Conservation (phyloP, 2,888 invertebrate genomes). For the Drosophila percnosoma region DNA sequence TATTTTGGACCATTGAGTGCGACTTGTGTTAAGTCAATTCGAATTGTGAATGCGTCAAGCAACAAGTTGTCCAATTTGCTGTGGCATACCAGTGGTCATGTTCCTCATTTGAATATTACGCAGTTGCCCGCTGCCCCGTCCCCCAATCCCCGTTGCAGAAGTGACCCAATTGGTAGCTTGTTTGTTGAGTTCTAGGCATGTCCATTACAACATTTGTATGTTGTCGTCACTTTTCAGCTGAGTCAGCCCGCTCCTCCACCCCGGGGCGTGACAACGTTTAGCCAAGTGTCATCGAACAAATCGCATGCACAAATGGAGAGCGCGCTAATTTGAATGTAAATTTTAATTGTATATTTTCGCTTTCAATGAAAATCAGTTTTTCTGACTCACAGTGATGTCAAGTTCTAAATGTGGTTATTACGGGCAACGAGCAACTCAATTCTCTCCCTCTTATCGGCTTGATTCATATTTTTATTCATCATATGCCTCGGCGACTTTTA, state of each 20-base stretch:
- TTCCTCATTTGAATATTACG: conserved; percentile 76
- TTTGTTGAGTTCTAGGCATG: conserved; percentile 42
- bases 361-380: conserved; percentile 26
- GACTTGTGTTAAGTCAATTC: conserved; percentile 38
- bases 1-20: conserved; percentile 25
- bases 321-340: conserved; percentile 53
- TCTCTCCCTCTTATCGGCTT: neutral
- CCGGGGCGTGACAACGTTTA: conserved; percentile 44
- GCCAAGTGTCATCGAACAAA: conserved; percentile 60
- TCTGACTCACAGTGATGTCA: conserved; percentile 36
- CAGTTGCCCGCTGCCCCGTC: conserved; percentile 23
- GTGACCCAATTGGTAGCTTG: conserved; percentile 69
- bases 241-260: conserved; percentile 45
- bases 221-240: conserved; percentile 60
- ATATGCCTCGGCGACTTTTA: neutral
- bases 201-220: conserved; percentile 46
- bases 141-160: conserved; percentile 23
- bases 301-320: conserved; percentile 23
- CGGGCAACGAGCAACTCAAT: neutral
- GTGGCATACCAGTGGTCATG: conserved; percentile 50
- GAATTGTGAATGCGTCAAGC: conserved; percentile 51
- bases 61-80: conserved; percentile 67
- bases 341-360: conserved; percentile 56
- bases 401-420: conserved; percentile 19
- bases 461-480: conserved; percentile 25